Conservation (phyloP, 2,888 invertebrate species). For the Lasioglossum malachurum region DNA sequence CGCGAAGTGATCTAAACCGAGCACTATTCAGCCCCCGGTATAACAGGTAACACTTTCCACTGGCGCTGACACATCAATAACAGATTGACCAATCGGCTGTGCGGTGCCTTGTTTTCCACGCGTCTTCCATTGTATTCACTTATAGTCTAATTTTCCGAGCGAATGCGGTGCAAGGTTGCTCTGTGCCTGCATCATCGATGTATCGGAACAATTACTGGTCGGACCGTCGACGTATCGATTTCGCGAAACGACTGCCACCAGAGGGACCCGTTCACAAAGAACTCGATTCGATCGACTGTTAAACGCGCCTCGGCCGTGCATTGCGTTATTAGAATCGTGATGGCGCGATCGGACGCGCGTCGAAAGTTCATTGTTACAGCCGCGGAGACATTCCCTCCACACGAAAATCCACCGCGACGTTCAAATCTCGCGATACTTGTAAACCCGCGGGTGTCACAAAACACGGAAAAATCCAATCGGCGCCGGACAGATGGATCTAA, state of each 20-base stretch:
- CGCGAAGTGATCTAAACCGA: neutral
- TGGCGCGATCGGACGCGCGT: neutral
- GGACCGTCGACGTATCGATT: conserved; percentile 15
- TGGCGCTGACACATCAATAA: conserved; percentile 23
- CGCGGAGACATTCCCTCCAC: neutral
- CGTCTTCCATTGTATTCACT: conserved; percentile 39
- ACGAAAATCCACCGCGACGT: neutral
- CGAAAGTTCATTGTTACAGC: neutral
- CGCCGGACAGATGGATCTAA: neutral
- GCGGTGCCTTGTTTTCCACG: conserved; percentile 31
- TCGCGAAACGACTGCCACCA: conserved; percentile 41
- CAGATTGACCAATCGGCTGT: conserved; percentile 45
- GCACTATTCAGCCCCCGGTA: neutral
- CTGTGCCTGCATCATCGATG: conserved; percentile 10
- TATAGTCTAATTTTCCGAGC: conserved; percentile 45
- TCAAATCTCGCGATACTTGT: neutral
- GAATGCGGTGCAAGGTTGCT: conserved; percentile 29
- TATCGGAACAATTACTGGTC: conserved; percentile 46
- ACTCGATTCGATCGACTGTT: conserved; percentile 44
- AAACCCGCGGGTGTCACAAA: neutral
- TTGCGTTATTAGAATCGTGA: neutral
- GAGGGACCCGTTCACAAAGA: conserved; percentile 40
- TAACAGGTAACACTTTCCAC: conserved; percentile 25
- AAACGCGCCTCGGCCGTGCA: conserved; percentile 38
- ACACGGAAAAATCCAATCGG: neutral